Conservation (phyloP, 64 coral and sea anemone species). For the Stylophora pistillata region DNA sequence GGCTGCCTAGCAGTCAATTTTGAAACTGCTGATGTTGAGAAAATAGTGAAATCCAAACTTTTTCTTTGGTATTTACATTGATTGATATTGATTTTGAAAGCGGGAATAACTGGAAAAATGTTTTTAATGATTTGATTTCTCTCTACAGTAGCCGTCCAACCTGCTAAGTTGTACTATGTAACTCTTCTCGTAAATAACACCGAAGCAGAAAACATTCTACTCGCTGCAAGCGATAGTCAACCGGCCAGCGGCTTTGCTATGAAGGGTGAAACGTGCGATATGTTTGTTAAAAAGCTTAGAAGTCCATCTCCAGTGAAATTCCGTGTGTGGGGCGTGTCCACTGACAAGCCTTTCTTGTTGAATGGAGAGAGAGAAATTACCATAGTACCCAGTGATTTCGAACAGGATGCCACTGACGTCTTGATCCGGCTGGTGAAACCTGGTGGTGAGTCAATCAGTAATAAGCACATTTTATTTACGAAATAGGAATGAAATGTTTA, state of each 20-base stretch:
- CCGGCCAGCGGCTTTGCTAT: constrained; percentile 68
- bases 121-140: not conserved
- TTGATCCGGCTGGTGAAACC: constrained; percentile 30
- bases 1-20: too few relatives aligned
- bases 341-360: constrained; percentile 55
- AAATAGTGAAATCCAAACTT: too few relatives aligned
- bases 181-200: constrained; percentile 73
- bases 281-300: constrained; percentile 63
- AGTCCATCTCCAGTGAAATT: constrained; percentile 61
- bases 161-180: constrained; percentile 77
- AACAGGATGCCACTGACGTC: constrained; percentile 58
- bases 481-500: too few relatives aligned
- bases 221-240: constrained; percentile 70
- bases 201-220: constrained; percentile 26
- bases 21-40: too few relatives aligned
- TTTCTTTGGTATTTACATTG: too few relatives aligned
- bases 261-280: constrained; percentile 39
- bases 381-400: constrained; percentile 60
- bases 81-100: too few relatives aligned
- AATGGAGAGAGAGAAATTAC: constrained; percentile 63
- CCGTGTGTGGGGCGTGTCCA: constrained; percentile 54
- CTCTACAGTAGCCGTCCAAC: constrained; percentile 66
- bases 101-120: too few relatives aligned
- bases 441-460: constrained; percentile 30
- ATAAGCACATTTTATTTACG: too few relatives aligned